Evolutionary conservation across 2,113 vertebrate species (phyloP).

Genomic region (Cricetomys ansorgei): DNA sequence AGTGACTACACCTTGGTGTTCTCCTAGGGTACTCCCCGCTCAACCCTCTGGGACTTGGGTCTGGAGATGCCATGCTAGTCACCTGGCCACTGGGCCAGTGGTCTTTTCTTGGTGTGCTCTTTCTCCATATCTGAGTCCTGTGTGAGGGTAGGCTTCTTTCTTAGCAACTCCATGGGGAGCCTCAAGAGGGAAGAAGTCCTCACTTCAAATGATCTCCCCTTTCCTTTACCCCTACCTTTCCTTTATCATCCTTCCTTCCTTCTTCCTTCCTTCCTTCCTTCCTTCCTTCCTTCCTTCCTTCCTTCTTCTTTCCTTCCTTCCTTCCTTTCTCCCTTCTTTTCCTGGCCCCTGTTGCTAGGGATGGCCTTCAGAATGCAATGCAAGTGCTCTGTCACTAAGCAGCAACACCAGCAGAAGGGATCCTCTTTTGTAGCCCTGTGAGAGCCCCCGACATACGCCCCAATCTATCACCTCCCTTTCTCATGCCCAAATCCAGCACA

Average conservation of each 20-base stretch:
- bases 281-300: too few species aligned
- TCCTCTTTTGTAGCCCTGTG: not conserved
- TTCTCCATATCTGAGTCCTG: not conserved
- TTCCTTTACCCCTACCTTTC: not conserved
- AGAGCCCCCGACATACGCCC: rapidly evolving
- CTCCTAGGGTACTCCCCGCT: not conserved
- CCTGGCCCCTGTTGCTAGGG: not conserved
- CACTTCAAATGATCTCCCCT: too few species aligned
- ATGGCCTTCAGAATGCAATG: not conserved
- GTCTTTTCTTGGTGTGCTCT: not conserved
- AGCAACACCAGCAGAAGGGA: not conserved
- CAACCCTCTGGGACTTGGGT: not conserved
- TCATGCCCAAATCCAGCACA: not conserved
- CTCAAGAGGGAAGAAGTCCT: not conserved
- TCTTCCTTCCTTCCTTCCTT: too few species aligned
- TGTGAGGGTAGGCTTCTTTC: not conserved
- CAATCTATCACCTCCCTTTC: not conserved
- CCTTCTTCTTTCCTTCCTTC: too few species aligned
- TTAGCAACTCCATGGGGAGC: not conserved
- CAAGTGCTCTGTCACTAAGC: not conserved
- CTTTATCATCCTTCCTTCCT: not conserved
- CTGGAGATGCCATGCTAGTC: not conserved
- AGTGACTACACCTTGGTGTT: not conserved
- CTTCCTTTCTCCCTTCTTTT: not conserved
- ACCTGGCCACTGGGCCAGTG: not conserved